These are phyloP conservation scores for Synergus laeviventris DNA, from an alignment of 2,888 invertebrate genomes.

Conservation along the genomic window DNA sequence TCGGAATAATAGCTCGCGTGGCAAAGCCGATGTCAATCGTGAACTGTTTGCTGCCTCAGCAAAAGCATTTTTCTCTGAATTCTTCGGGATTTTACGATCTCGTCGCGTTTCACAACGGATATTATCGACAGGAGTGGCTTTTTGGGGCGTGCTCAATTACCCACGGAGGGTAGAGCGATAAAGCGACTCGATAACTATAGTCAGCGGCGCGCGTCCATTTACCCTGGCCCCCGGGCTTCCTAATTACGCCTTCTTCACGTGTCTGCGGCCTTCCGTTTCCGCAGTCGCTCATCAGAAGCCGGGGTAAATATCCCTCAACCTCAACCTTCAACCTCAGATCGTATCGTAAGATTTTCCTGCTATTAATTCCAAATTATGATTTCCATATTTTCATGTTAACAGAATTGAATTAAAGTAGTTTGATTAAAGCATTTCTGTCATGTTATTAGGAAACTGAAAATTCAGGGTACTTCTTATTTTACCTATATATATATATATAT, in stretches of 20 bases:
- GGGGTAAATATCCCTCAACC: conserved; percentile 48
- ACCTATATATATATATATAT: no score
- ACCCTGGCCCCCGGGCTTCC: conserved; percentile 46
- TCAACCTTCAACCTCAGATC: conserved; percentile 49
- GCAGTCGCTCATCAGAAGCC: conserved; percentile 50
- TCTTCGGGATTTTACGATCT: conserved; percentile 19
- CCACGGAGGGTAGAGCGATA: conserved; percentile 60
- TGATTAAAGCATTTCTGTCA: no score
- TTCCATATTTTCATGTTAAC: no score
- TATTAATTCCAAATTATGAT: neutral
- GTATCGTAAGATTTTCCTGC: conserved; percentile 47
- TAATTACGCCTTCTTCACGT: conserved; percentile 49
- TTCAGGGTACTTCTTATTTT: no score
- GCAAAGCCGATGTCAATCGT: conserved; percentile 25
- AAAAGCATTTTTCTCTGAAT: conserved; percentile 35
- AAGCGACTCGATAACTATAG: conserved; percentile 60
- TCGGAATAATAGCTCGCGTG: conserved; percentile 29
- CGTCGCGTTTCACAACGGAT: conserved; percentile 53
- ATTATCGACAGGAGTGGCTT: conserved; percentile 57
- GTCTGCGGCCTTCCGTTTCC: conserved; percentile 44
- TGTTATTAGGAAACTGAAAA: no score
- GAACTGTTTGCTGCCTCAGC: conserved; percentile 29
- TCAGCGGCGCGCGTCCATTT: conserved; percentile 53
- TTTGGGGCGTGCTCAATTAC: conserved; percentile 60
- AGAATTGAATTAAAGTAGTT: no score